Percentiles rank a stretch among this genome's conserved stretches.
phyloP scores from a whole-genome alignment of 1,140 invertebrate species.

The Ceratitis capitata region DNA sequence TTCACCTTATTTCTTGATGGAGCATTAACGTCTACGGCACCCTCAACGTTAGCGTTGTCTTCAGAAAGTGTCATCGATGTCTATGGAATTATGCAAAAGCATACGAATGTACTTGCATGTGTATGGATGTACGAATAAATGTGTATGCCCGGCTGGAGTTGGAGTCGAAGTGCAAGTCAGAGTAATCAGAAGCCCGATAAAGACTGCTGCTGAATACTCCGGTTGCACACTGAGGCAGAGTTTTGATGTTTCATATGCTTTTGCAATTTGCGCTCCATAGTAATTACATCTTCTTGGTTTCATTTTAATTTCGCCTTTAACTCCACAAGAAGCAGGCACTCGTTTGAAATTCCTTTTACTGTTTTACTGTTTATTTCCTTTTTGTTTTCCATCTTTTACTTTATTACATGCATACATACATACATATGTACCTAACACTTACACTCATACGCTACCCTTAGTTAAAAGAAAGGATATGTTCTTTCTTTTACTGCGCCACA shows the following conservation, averaged over 20 bases:
- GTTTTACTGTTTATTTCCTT: neutral
- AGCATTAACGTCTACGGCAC: neutral
- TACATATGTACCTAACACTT: too few species aligned
- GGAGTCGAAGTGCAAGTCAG: too few species aligned
- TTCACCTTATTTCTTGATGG: neutral
- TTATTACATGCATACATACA: neutral
- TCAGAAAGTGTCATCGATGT: neutral
- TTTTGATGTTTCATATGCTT: slow-evolving; percentile 4
- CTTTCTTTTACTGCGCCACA: neutral
- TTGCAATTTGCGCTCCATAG: neutral
- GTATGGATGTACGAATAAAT: neutral
- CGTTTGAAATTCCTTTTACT: neutral
- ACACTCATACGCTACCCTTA: too few species aligned
- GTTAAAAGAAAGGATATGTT: too few species aligned
- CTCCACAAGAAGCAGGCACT: neutral
- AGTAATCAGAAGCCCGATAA: neutral
- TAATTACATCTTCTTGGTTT: slow-evolving; percentile 37
- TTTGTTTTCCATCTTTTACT: neutral
- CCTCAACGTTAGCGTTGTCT: neutral
- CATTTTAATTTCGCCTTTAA: slow-evolving; percentile 7
- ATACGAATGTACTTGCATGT: neutral
- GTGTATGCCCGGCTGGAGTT: too few species aligned
- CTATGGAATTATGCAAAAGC: neutral
- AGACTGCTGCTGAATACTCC: too few species aligned
- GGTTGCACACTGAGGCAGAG: neutral